These are phyloP conservation scores for Paramormyrops kingsleyae DNA, from an alignment of 2,113 vertebrate species.

Conservation along the genomic window DNA sequence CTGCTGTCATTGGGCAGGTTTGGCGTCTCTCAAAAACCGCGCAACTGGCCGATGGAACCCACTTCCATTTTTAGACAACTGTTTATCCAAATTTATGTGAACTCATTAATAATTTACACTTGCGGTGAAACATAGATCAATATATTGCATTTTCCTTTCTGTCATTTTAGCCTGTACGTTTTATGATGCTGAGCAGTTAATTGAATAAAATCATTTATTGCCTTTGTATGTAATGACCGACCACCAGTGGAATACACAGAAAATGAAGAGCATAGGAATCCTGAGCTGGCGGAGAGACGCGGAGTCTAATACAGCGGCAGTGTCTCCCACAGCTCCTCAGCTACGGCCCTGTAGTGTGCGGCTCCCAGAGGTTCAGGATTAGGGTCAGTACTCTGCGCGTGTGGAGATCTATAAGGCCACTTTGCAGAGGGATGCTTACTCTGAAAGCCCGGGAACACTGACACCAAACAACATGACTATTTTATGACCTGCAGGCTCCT, in stretches of 20 bases:
- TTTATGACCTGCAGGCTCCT: background rate
- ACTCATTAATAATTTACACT: background rate
- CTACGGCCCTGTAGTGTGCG: background rate
- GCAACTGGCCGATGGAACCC: background rate
- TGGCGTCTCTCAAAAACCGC: background rate
- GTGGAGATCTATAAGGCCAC: background rate
- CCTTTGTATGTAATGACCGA: background rate
- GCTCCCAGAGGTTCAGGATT: background rate
- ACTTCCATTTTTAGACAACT: background rate
- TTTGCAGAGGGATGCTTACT: background rate
- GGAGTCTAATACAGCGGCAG: background rate
- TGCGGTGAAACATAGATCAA: background rate
- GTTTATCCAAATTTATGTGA: background rate
- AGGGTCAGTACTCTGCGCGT: background rate
- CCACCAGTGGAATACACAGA: background rate
- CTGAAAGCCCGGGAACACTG: background rate
- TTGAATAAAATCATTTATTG: background rate
- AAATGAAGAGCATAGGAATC: background rate
- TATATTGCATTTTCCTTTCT: background rate
- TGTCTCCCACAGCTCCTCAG: background rate
- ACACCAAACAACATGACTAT: background rate
- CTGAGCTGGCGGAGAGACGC: background rate
- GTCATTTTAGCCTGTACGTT: background rate
- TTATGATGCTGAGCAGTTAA: background rate
- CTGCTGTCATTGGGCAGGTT: background rate